Conservation (phyloP, 2,797 vertebrate genomes). For the Yasuhikotakia modesta region DNA sequence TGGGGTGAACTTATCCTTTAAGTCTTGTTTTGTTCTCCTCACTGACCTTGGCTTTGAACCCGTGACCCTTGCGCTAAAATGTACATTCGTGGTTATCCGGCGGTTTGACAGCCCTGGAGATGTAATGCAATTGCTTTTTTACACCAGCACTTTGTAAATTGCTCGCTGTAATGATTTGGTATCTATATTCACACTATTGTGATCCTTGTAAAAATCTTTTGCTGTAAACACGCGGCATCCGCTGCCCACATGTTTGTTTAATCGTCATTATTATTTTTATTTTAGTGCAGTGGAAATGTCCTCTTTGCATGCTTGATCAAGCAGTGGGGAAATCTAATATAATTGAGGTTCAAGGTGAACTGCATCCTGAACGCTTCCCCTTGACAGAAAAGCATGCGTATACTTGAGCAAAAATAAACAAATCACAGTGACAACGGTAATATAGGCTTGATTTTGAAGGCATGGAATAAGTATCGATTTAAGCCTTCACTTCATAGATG, state of each 20-base stretch:
- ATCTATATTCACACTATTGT: conserved; percentile 72
- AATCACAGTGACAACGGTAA: conserved; percentile 84
- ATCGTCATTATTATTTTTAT: conserved; percentile 85
- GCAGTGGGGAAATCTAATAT: conserved; percentile 92
- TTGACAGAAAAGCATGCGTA: conserved; percentile 64
- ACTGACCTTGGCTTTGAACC: conserved; percentile 78
- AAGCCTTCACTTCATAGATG: conserved; percentile 81
- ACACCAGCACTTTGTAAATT: conserved; percentile 76
- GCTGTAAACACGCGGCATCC: conserved; percentile 69
- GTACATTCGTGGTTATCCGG: conserved; percentile 71
- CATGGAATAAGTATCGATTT: conserved; percentile 88
- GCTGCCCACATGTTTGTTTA: conserved; percentile 81
- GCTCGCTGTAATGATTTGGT: conserved; percentile 77
- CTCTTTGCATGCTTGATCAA: conserved; percentile 99
- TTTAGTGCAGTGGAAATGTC: conserved; percentile 85
- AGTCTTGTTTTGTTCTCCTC: conserved; percentile 51
- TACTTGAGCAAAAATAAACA: conserved; percentile 81
- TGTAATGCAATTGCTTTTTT: conserved; percentile 76
- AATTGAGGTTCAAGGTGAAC: conserved; percentile 91
- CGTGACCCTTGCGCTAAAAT: conserved; percentile 73
- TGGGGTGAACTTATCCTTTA: conserved; percentile 8
- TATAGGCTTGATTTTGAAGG: conserved; percentile 83
- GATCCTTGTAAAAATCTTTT: conserved; percentile 75
- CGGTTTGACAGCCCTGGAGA: conserved; percentile 73
- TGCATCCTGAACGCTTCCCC: conserved; percentile 79